Base-by-base conservation (phyloP, 2,888 invertebrate species). In the Drosophila yooni region DNA sequence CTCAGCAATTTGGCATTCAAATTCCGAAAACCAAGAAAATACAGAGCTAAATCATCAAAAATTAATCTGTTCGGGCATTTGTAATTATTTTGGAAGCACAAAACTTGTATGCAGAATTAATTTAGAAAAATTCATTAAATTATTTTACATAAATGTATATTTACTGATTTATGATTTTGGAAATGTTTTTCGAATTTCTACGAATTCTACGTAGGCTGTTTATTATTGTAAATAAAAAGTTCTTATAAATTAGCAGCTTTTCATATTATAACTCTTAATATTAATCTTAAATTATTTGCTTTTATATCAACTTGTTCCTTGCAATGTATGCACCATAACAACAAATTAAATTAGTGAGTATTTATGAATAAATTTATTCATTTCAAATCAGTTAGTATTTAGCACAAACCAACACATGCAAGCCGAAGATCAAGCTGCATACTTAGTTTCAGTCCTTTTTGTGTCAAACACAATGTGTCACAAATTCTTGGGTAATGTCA, bases 401-500 rank as follows among this genome's bases (percentile, higher is more conserved):
- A 33, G 15, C 33, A 57, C 29, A 21, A 57, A 3, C 4, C 15
- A 43, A 38, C 46, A 58, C n/a, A 34, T 48, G 8, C 33, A 46
- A 13, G 34, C 15, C 15, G 36, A 34, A 15, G 21, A 15, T 38
- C 27, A 38, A 15, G n/a, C 8, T n/a, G 33, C 27, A 33, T 8
- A 18, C 38, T n/a, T 52, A 31, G 11, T 18, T 54, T 56, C 6
- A 52, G 36, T 60, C 31, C 18, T 40, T 33, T 27, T 25, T 29
- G 2, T 21, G 15, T 48, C 13, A 53, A 3, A 38, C 6, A 34
- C 40, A 8, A 8, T 51, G 36, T 53, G 54, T 59, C 38, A 46
- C 13, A 43, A 21, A 5, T 50, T 18, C 27, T 65, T 1, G 3
- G 3, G 13, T 52, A 63, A 43, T 51, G 64, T 43, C 43, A 38